These are phyloP conservation scores for Rhadina sibilatrix DNA, from an alignment of 2,113 vertebrate species.

Conservation along the genomic window DNA sequence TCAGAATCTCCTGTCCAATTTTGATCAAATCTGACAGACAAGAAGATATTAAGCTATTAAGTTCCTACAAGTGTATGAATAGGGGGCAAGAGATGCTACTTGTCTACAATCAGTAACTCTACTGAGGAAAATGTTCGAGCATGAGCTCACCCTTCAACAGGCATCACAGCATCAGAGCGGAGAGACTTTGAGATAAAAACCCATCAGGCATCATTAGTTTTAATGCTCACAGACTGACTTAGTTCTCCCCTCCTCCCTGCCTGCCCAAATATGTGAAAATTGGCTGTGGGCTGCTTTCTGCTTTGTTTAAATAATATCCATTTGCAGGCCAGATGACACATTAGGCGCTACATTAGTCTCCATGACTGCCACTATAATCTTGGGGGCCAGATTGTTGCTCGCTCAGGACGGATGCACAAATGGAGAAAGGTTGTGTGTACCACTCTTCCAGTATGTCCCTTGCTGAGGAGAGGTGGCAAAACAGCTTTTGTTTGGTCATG, in stretches of 20 bases:
- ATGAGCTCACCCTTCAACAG: slow-evolving; percentile 41
- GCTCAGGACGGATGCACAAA: neutral
- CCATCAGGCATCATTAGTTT: slow-evolving; percentile 7
- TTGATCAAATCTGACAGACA: slow-evolving; percentile 30
- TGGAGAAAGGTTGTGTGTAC: neutral
- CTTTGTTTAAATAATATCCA: slow-evolving; percentile 17
- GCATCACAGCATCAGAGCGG: neutral
- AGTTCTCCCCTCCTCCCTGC: neutral
- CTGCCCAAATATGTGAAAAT: neutral
- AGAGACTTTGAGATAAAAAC: slow-evolving; percentile 27
- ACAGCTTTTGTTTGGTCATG: neutral
- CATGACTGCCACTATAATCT: neutral
- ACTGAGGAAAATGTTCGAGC: neutral
- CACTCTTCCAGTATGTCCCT: neutral
- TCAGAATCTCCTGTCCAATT: slow-evolving; percentile 15
- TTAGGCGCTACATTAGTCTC: neutral
- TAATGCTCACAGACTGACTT: neutral
- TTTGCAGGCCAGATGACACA: slow-evolving; percentile 24
- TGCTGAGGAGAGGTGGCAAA: neutral
- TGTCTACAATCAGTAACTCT: neutral
- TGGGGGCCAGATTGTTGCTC: neutral
- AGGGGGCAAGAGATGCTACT: slow-evolving; percentile 3
- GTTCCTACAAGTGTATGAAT: neutral
- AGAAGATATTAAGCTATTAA: slow-evolving; percentile 18
- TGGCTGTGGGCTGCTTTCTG: neutral